Conservation (phyloP, 2,888 invertebrate genomes). For the Hypsopygia costalis region DNA sequence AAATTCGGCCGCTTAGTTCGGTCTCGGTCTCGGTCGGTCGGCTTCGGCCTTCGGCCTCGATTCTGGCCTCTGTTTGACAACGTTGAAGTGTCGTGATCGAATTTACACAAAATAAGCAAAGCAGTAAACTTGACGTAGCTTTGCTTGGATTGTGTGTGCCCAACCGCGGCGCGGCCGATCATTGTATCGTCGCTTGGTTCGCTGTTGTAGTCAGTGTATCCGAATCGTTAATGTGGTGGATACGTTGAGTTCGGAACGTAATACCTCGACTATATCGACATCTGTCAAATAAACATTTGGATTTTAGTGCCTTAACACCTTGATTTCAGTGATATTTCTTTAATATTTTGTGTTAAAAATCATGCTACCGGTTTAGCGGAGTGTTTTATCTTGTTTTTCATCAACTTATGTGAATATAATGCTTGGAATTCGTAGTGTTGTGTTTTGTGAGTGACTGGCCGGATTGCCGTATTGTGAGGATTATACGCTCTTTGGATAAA, state of each 20-base stretch:
- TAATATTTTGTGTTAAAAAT: constrained; percentile 36
- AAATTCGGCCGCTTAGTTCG: no score
- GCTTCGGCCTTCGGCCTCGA: no score
- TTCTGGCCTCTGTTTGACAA: no score
- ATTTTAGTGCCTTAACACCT: constrained; percentile 35
- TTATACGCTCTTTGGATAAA: constrained; percentile 57
- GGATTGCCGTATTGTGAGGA: constrained; percentile 46
- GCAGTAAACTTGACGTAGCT: constrained; percentile 36
- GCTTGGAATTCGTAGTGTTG: constrained; percentile 59
- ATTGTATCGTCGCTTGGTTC: no score
- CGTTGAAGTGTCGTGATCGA: no score
- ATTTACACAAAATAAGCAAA: background rate
- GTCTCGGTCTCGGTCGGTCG: no score
- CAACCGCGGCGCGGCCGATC: no score
- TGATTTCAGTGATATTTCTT: constrained; percentile 41
- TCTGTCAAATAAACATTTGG: constrained; percentile 58
- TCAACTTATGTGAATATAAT: constrained; percentile 52
- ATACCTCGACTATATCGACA: constrained; percentile 49
- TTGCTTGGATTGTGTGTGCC: constrained; percentile 28
- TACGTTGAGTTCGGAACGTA: constrained; percentile 53
- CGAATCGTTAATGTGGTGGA: constrained; percentile 52
- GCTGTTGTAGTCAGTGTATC: constrained; percentile 41
- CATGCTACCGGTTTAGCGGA: constrained; percentile 40
- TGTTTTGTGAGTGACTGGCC: constrained; percentile 55
- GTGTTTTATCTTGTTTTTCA: constrained; percentile 43